phyloP scores from a whole-genome alignment of 2,888 invertebrate genomes.

The Epirrhoe alternata region DNA sequence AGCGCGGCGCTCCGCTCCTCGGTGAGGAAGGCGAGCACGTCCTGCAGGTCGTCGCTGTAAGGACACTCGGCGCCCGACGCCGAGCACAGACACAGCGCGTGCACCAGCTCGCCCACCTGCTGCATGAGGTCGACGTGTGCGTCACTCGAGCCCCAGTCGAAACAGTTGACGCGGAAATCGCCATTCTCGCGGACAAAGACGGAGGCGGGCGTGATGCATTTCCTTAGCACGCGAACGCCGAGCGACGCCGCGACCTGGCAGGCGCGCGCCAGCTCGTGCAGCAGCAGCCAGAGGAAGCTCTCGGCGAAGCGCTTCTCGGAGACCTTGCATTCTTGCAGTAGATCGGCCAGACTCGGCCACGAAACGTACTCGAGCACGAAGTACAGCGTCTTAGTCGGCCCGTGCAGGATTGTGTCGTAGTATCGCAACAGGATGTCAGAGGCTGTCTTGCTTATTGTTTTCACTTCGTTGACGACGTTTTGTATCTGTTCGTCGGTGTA shows the following conservation, averaged over 20 bases:
- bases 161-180: slow-evolving; percentile 73
- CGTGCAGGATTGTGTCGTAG: slow-evolving; percentile 78
- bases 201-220: slow-evolving; percentile 62
- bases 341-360: slow-evolving; percentile 71
- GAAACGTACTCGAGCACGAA: slow-evolving; percentile 76
- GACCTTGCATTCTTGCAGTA: slow-evolving; percentile 64
- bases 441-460: slow-evolving; percentile 69
- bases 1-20: slow-evolving; percentile 64
- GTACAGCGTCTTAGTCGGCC: slow-evolving; percentile 78
- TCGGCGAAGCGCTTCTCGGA: slow-evolving; percentile 68
- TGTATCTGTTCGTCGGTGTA: slow-evolving; percentile 76
- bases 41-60: slow-evolving; percentile 73
- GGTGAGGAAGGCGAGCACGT: slow-evolving; percentile 67
- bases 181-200: slow-evolving; percentile 69
- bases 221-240: slow-evolving; percentile 60
- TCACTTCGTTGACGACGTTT: slow-evolving; percentile 75
- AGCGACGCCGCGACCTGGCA: slow-evolving; percentile 64
- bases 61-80: slow-evolving; percentile 52
- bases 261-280: slow-evolving; percentile 70
- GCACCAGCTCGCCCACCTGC: slow-evolving; percentile 68
- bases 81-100: slow-evolving; percentile 54
- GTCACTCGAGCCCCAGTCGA: slow-evolving; percentile 56
- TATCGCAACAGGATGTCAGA: slow-evolving; percentile 71
- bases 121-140: slow-evolving; percentile 53
- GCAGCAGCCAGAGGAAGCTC: slow-evolving; percentile 73